Conservation (phyloP, 2,797 vertebrate species). For the Pantherophis alleghaniensis region DNA sequence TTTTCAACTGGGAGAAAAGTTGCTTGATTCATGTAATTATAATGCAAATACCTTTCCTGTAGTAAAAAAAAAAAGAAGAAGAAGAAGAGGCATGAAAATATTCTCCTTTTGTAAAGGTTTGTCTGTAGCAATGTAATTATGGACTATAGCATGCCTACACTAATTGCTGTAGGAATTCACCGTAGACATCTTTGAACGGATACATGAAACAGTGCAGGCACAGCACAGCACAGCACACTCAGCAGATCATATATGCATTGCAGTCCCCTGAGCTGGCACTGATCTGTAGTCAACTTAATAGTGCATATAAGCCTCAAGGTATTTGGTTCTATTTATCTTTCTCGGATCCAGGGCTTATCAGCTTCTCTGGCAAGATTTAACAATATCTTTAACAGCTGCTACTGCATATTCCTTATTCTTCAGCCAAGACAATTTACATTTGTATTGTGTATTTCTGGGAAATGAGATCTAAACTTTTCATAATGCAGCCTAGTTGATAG, state of each 20-base stretch:
- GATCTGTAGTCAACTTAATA: background rate
- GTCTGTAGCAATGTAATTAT: conserved; percentile 8
- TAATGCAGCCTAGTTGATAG: background rate
- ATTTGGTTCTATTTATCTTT: background rate
- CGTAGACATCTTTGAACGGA: background rate
- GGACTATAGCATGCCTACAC: background rate
- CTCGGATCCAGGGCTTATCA: background rate
- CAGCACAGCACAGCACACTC: background rate
- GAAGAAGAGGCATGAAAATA: background rate
- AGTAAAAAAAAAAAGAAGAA: background rate
- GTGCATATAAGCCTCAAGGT: background rate
- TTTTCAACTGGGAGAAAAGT: conserved; percentile 3
- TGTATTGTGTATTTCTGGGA: conserved; percentile 1
- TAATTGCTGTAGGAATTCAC: background rate
- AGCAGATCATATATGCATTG: background rate
- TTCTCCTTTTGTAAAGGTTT: background rate
- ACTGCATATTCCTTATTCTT: background rate
- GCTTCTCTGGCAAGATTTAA: background rate
- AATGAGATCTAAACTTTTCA: background rate
- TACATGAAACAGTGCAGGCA: background rate
- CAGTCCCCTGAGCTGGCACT: background rate
- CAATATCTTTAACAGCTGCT: background rate
- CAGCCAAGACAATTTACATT: background rate
- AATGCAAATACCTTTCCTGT: conserved; percentile 1
- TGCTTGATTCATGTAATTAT: background rate